Percentiles rank a stretch among this genome's conserved stretches.
Conservation (phyloP, 1,140 invertebrate genomes). For the Saxidomus purpurata region DNA sequence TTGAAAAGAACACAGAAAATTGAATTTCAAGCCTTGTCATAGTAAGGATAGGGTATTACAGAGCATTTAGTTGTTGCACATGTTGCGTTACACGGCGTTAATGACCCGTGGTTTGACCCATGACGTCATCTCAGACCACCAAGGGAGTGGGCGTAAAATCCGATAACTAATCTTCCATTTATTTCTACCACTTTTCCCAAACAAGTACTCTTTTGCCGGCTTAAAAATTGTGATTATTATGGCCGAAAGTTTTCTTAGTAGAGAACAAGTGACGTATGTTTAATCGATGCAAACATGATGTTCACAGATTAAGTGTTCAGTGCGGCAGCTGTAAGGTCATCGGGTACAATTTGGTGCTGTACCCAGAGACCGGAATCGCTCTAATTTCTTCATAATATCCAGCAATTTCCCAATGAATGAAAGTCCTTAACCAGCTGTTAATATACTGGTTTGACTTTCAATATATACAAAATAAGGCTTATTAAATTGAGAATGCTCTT, state of each 20-base stretch:
- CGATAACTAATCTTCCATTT: neutral
- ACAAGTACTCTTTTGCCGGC: slow-evolving; percentile 5
- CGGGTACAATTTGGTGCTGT: slow-evolving; percentile 16
- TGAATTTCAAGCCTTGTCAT: no score
- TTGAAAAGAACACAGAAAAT: no score
- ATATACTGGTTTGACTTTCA: slow-evolving; percentile 24
- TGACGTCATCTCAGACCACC: slow-evolving; percentile 20
- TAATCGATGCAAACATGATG: slow-evolving; percentile 47
- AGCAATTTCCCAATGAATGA: slow-evolving; percentile 49
- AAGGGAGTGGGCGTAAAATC: neutral
- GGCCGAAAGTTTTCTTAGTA: slow-evolving; percentile 13
- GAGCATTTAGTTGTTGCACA: no score
- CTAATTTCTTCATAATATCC: slow-evolving; percentile 50
- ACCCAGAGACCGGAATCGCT: slow-evolving; percentile 53
- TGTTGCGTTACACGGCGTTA: neutral
- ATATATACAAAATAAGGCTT: slow-evolving; percentile 61
- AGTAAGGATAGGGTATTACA: no score
- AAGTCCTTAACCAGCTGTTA: slow-evolving; percentile 58
- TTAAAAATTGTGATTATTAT: neutral
- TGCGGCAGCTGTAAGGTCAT: slow-evolving; percentile 59
- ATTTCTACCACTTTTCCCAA: slow-evolving; percentile 10
- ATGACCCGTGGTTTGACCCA: neutral
- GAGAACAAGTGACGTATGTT: slow-evolving; percentile 7
- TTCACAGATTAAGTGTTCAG: slow-evolving; percentile 46
- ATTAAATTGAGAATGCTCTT: slow-evolving; percentile 38